Evolutionary conservation across 1,140 invertebrate species (phyloP), one percentile per base, ranked within the genome.

Genomic region (Adoxophyes honmai): DNA sequence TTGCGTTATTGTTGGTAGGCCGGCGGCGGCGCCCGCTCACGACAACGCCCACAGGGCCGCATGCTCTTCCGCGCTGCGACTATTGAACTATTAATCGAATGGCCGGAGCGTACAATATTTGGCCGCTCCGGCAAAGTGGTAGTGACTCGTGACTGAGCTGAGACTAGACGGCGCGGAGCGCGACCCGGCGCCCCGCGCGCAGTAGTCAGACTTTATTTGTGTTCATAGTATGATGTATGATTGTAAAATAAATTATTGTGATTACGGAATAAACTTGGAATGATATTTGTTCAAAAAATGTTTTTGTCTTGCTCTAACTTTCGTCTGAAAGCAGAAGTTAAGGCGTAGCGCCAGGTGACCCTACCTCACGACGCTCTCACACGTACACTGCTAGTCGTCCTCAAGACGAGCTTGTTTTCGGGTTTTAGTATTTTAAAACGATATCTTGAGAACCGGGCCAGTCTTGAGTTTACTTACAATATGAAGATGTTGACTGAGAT

Each of bases 271-370:
- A 48, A 48, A 48, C 21, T 16, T 48, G 42, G 21, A 16, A 48
- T 28, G 2, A 48, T 18, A 11, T 13, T 38, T 48, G 42, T 48
- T 48, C 21, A n/a, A 48, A 48, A 48, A 6, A 21, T 48, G 42
- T 48, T 48, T 48, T 48, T 48, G 64, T 62, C 64, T 74, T 71
- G 55, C 60, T 62, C 67, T 48, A 34, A 74, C 71, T 74, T 74
- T 74, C 62, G 7, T 3, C 14, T 9, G 62, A 74, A 74, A 74
- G 64, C 54, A 55, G 64, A 21, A 56, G 66, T 59, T 18, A 74
- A 74, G 68, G 53, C 60, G 2, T 28, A 28, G 21, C 21, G 21
- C 21, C 21, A 28, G 21, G 11, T 16, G 51, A 55, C 13, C 44
- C 44, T 18, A n/a, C 34, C 33, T 28, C 21, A 21, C 18, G 11